Percentiles rank a stretch among this genome's conserved stretches.
Conservation (phyloP, 2,113 vertebrate genomes). For the Miniopterus natalensis region DNA sequence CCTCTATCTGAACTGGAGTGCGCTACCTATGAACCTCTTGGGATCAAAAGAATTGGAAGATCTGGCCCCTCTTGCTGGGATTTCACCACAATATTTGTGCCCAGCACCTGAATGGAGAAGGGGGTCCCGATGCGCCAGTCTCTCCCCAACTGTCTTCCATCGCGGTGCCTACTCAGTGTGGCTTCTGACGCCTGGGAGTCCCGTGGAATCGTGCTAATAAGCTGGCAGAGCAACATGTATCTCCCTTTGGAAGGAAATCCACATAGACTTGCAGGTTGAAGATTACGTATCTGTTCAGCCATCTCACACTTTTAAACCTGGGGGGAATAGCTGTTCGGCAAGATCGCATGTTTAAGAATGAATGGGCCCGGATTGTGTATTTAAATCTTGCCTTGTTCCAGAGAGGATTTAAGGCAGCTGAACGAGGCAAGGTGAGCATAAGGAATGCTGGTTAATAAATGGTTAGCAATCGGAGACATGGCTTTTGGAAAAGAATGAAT, state of each 20-base stretch:
- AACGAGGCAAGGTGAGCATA: slow-evolving; percentile 55
- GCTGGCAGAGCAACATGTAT: slow-evolving; percentile 53
- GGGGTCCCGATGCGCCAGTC: neutral
- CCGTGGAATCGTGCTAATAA: slow-evolving; percentile 67
- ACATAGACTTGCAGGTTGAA: slow-evolving; percentile 67
- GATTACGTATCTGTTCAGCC: slow-evolving; percentile 63
- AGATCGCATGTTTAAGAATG: slow-evolving; percentile 69
- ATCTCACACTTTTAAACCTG: slow-evolving; percentile 59
- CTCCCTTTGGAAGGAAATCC: slow-evolving; percentile 67
- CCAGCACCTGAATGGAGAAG: slow-evolving; percentile 73
- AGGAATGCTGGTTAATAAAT: slow-evolving; percentile 62
- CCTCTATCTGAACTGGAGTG: slow-evolving; percentile 71
- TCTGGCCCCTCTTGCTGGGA: slow-evolving; percentile 62
- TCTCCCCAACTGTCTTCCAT: slow-evolving; percentile 65
- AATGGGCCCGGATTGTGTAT: slow-evolving; percentile 71
- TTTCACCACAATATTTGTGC: slow-evolving; percentile 80
- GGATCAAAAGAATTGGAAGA: slow-evolving; percentile 77
- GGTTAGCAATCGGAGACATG: neutral
- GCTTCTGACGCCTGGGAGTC: slow-evolving; percentile 68
- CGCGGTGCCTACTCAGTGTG: slow-evolving; percentile 59
- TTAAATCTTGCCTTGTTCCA: slow-evolving; percentile 68
- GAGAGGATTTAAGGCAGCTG: slow-evolving; percentile 65
- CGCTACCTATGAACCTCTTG: slow-evolving; percentile 77
- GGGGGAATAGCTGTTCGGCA: slow-evolving; percentile 55
- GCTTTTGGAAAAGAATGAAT: slow-evolving; percentile 11